A percentile compares a stretch with the other conserved stretches of the same genome.
These are phyloP conservation scores for Enteromius trimaculatus DNA, from an alignment of 2,797 vertebrate genomes.

Conservation along the genomic window DNA sequence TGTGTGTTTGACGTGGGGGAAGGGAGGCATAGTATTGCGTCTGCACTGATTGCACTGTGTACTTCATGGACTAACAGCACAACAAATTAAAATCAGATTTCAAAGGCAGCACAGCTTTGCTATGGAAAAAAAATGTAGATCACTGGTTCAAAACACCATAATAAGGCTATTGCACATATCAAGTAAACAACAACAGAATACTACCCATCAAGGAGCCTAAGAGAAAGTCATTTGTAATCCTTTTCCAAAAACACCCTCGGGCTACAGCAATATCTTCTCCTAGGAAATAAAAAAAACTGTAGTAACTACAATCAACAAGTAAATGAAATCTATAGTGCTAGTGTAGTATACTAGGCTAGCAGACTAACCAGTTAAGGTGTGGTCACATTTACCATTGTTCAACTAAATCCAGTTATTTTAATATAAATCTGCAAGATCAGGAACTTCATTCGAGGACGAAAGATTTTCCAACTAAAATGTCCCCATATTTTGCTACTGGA, in stretches of 20 bases:
- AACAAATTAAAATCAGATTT: conserved; percentile 28
- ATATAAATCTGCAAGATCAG: too few species aligned
- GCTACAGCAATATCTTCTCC: neutral
- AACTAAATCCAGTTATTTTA: neutral
- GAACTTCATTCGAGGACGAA: too few species aligned
- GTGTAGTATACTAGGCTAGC: neutral
- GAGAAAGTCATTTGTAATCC: neutral
- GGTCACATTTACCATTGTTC: neutral
- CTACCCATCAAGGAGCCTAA: neutral
- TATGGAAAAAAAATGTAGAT: neutral
- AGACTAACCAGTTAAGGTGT: neutral
- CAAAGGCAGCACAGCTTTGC: neutral
- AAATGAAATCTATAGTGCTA: neutral
- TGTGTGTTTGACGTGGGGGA: conserved; percentile 18
- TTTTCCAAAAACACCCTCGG: neutral
- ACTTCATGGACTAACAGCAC: conserved; percentile 26
- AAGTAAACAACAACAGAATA: neutral
- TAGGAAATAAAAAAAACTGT: neutral
- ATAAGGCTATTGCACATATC: neutral
- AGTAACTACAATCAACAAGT: neutral
- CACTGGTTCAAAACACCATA: neutral
- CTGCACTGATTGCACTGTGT: conserved; percentile 20
- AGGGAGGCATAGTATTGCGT: neutral
- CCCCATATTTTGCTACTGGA: neutral
- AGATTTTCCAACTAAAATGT: neutral